These are phyloP conservation scores for Hemithea aestivaria DNA, from an alignment of 2,888 invertebrate species.

Conservation along the genomic window DNA sequence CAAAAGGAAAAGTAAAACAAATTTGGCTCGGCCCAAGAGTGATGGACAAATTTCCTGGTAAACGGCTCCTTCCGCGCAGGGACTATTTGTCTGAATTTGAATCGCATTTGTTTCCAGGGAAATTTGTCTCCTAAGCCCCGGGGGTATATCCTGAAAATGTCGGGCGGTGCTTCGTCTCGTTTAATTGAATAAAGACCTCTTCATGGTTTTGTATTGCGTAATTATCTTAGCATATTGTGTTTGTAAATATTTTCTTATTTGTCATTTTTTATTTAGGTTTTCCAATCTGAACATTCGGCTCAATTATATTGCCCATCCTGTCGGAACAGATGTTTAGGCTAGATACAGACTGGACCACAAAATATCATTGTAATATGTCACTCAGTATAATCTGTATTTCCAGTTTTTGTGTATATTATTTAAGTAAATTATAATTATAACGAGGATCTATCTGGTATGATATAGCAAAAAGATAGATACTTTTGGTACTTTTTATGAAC, in stretches of 20 bases:
- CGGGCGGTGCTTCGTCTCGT: conserved; percentile 56
- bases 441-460: too few species aligned
- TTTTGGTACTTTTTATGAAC: too few species aligned
- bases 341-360: too few species aligned
- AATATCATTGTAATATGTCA: too few species aligned
- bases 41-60: conserved; percentile 77
- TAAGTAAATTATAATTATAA: too few species aligned
- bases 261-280: too few species aligned
- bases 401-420: too few species aligned
- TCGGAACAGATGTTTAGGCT: too few species aligned
- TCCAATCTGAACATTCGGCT: too few species aligned
- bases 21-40: conserved; percentile 67
- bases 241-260: conserved; percentile 28
- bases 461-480: too few species aligned
- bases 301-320: too few species aligned
- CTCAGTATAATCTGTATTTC: too few species aligned
- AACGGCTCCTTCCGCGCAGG: conserved; percentile 71
- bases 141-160: conserved; percentile 55
- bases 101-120: conserved; percentile 75
- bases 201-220: conserved; percentile 43
- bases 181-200: conserved; percentile 69
- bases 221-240: conserved; percentile 39
- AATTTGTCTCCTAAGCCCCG: conserved; percentile 74
- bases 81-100: conserved; percentile 79
- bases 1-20: conserved; percentile 58